Conservation (phyloP, 2,113 vertebrate genomes). For the Sinosuthora webbiana region DNA sequence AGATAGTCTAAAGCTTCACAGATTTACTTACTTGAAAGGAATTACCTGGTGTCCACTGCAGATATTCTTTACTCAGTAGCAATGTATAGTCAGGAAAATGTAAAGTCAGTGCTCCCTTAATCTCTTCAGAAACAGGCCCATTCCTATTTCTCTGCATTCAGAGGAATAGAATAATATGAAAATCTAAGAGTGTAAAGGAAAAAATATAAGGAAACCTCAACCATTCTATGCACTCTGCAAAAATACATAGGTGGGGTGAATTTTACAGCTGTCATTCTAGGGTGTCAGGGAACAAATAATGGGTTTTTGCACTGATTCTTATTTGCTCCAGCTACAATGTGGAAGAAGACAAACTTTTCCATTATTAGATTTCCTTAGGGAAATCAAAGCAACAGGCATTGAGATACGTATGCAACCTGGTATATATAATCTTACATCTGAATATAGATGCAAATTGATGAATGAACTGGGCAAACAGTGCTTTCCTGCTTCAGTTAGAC, state of each 20-base stretch:
- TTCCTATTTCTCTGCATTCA: background rate
- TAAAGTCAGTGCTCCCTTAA: background rate
- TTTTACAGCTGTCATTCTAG: background rate
- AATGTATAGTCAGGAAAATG: background rate
- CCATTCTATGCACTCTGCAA: background rate
- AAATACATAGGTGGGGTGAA: background rate
- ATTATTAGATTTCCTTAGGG: background rate
- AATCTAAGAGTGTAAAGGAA: background rate
- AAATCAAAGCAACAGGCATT: conserved; percentile 13
- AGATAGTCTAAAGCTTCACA: background rate
- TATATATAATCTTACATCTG: background rate
- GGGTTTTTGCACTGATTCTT: background rate
- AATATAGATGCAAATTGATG: background rate
- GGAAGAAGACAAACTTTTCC: conserved; percentile 1
- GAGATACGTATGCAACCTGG: background rate
- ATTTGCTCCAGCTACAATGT: background rate
- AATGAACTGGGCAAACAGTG: background rate
- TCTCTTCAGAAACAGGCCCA: background rate
- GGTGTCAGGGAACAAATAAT: background rate
- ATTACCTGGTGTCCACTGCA: background rate
- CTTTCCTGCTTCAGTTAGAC: background rate
- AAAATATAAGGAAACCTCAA: background rate
- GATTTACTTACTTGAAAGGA: background rate
- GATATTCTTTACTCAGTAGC: background rate
- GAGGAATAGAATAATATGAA: background rate